phyloP scores from a whole-genome alignment of 1,140 invertebrate genomes.

The Eumaeus atala region DNA sequence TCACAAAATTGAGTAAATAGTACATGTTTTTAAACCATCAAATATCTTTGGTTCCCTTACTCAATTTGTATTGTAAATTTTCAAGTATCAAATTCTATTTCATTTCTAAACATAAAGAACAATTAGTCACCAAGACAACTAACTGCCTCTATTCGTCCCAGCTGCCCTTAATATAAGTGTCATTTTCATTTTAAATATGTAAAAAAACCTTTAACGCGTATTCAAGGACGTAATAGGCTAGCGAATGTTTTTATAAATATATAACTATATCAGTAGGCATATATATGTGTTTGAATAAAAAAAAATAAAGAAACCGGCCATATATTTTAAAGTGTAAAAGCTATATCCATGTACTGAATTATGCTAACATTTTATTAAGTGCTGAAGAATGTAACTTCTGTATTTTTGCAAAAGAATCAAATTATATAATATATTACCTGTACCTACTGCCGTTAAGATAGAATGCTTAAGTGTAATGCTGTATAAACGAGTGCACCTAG shows the following conservation, averaged over 20 bases:
- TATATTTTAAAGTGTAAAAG: conserved; percentile 27
- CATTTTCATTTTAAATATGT: not conserved
- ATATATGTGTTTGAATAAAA: conserved; percentile 26
- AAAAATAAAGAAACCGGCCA: conserved; percentile 30
- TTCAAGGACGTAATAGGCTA: conserved; percentile 19
- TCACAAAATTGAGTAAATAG: too few relatives aligned
- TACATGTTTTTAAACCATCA: too few relatives aligned
- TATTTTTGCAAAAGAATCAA: conserved; percentile 34
- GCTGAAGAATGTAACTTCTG: conserved; percentile 24
- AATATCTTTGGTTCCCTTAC: too few relatives aligned
- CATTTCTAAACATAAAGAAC: too few relatives aligned
- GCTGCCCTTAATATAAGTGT: not conserved
- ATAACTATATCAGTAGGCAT: conserved; percentile 27
- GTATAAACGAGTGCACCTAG: conserved; percentile 20
- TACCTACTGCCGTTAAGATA: conserved; percentile 33
- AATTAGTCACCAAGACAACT: conserved; percentile 5
- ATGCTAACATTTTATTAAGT: conserved; percentile 31
- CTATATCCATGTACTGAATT: conserved; percentile 27
- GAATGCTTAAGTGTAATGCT: conserved; percentile 19
- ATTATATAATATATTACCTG: conserved; percentile 26
- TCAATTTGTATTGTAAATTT: too few relatives aligned
- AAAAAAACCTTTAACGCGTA: conserved; percentile 21
- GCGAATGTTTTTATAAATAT: conserved; percentile 26
- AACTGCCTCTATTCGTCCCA: conserved; percentile 16
- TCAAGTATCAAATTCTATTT: not conserved